These are phyloP conservation scores for Phalacrocorax pelagicus DNA, from an alignment of 2,113 vertebrate genomes.

Conservation along the genomic window DNA sequence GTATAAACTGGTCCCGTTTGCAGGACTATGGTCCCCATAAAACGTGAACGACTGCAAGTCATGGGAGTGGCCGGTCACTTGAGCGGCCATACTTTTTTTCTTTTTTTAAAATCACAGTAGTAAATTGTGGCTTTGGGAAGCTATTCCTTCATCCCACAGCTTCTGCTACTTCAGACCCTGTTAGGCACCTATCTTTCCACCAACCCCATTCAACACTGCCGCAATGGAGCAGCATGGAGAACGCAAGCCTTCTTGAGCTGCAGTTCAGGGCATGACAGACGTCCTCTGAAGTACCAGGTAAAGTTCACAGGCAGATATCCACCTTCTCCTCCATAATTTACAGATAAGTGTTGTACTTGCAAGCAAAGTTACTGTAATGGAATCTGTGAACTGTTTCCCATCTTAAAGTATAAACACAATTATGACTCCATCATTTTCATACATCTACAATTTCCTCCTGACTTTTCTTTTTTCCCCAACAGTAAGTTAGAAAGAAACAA, in stretches of 20 bases:
- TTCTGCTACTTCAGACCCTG: neutral
- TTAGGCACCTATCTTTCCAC: neutral
- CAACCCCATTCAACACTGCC: neutral
- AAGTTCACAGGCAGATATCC: neutral
- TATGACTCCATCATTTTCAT: neutral
- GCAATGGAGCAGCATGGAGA: rapidly evolving
- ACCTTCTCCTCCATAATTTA: neutral
- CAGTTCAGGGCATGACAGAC: neutral
- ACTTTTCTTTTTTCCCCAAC: too few relatives aligned
- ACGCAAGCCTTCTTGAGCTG: neutral
- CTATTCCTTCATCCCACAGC: neutral
- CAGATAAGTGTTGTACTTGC: neutral
- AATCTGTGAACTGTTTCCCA: neutral
- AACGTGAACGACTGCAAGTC: neutral
- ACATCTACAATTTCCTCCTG: too few relatives aligned
- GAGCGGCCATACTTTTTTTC: neutral
- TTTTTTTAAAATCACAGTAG: neutral
- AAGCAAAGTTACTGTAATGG: neutral
- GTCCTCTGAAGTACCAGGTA: neutral
- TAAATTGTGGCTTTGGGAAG: neutral
- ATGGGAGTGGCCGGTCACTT: neutral
- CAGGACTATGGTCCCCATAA: neutral
- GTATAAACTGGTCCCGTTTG: neutral
- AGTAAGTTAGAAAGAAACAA: neutral
- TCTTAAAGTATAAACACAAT: neutral